Base-by-base conservation (phyloP, 2,797 vertebrate species). In the Darevskia mixta region DNA sequence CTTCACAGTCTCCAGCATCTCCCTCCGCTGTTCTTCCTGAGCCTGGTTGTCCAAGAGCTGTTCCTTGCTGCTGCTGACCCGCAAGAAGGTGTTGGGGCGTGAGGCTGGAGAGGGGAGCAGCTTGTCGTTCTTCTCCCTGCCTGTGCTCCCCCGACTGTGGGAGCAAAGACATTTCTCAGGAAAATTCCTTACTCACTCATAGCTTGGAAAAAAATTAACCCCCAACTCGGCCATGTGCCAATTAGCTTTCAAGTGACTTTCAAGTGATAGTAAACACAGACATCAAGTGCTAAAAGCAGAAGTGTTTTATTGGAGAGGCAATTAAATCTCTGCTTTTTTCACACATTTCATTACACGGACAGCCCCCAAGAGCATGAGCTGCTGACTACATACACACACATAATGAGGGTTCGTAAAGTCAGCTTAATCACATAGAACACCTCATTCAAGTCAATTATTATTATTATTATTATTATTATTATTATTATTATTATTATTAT, bases 111-210 rank as follows among this genome's bases (percentile, higher is more conserved):
- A 93, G 0, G 96, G 96, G 80, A 96, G 94, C 2, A 97, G 94
- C 94, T 98, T 99, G 88, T 99, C 98, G 0, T 97, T 97, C 94
- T 98, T 98, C 91, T 99, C 99, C 80, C 98, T 97, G 91, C 97
- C 97, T 0, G 93, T 93, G 92, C 97, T 98, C 94, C 97, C 98
- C 0, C 98, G 98, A 92, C 97, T 97, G 92, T 2, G 5, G 55
- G 84, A 92, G 58, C 93, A 93, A 88, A 79, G 18, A 87, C 72
- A 0, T 2, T 55, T 4, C 0, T 80, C 41, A 90, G 88, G 23
- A 71, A 81, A 84, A 64, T n/a, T 8, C 7, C 32, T 1, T 3
- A 43, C 1, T 5, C 0, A 0, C 27, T 6, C 27, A 81, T 0
- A 20, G 71, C 38, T 35, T 11, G 35, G 7, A 82, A 61, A 55